Evolutionary conservation across 37 sponge, comb jelly and placozoan genomes (phyloP).

Genomic region (Beroe ovata): DNA sequence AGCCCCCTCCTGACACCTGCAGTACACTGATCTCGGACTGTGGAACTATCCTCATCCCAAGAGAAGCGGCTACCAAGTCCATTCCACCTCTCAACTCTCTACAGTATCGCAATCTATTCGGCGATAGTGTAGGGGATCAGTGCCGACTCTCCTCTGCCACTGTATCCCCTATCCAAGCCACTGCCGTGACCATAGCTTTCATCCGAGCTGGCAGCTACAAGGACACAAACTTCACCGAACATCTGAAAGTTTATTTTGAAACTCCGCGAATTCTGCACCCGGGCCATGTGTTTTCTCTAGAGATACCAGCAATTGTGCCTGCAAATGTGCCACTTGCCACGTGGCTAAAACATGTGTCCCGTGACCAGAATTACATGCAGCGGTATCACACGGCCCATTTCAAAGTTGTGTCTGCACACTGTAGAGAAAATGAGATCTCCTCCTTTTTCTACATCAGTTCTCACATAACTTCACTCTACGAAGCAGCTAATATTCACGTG

Average conservation of each 20-base stretch:
- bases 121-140: too few relatives aligned
- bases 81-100: too few relatives aligned
- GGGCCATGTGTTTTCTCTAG: not conserved
- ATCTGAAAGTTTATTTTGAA: constrained; percentile 4
- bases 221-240: constrained; percentile 1
- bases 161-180: not conserved
- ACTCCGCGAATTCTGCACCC: constrained; percentile 8
- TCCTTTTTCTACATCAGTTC: not conserved
- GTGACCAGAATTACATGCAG: not conserved
- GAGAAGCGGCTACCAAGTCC: too few relatives aligned
- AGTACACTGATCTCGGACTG: too few relatives aligned
- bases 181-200: not conserved
- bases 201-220: not conserved
- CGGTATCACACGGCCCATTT: not conserved
- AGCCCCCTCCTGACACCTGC: too few relatives aligned
- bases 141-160: too few relatives aligned
- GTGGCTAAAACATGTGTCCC: not conserved
- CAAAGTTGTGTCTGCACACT: not conserved
- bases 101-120: too few relatives aligned
- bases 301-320: not conserved
- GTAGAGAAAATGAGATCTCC: not conserved
- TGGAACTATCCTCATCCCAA: not conserved
- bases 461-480: not conserved
- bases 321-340: not conserved
- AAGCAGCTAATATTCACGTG: constrained; percentile 5